These are phyloP conservation scores for Chaetophractus vellerosus DNA, from an alignment of 2,797 vertebrate species.

Conservation along the genomic window DNA sequence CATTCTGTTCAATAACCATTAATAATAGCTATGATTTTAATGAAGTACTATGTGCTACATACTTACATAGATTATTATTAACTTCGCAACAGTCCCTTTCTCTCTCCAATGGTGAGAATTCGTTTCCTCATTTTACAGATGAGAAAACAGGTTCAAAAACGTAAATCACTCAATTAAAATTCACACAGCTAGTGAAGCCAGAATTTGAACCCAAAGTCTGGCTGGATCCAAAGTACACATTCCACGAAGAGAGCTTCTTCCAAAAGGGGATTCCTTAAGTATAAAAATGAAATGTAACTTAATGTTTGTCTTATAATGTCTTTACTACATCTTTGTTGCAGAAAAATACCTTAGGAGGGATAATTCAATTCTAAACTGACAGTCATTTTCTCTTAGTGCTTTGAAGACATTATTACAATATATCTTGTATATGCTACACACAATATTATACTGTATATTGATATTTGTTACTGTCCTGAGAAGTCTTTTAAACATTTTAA, in stretches of 20 bases:
- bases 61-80: background rate
- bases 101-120: background rate
- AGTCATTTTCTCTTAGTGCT: constrained; percentile 14
- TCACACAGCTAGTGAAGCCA: background rate
- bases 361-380: constrained; percentile 18
- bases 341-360: background rate
- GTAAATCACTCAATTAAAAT: background rate
- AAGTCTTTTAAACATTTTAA: constrained; percentile 21
- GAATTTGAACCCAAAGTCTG: background rate
- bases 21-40: background rate
- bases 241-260: background rate
- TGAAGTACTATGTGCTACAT: background rate
- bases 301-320: constrained; percentile 3
- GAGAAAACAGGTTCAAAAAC: constrained; percentile 17
- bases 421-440: background rate
- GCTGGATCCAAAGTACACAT: background rate
- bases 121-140: background rate
- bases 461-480: background rate
- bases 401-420: constrained; percentile 16
- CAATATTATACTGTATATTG: background rate
- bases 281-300: constrained; percentile 42
- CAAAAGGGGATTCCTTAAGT: background rate
- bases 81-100: background rate
- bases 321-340: background rate
- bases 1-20: constrained; percentile 26